These are phyloP conservation scores for Pseudococcus jackbeardsleyi DNA, from an alignment of 2,888 invertebrate species.

Conservation along the genomic window DNA sequence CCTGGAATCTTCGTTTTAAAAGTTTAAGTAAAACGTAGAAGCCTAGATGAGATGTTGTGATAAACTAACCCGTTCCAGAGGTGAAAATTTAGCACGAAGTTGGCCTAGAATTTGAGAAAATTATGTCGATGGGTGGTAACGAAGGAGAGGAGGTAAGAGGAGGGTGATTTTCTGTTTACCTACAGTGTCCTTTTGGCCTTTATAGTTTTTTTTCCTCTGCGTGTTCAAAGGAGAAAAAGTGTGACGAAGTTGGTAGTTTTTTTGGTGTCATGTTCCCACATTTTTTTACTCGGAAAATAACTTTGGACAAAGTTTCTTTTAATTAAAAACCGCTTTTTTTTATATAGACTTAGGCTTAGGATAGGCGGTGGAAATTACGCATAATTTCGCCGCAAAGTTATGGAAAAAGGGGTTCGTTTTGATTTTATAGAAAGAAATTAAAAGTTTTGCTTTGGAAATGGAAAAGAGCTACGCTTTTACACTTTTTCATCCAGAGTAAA, in stretches of 20 bases:
- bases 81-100: neutral
- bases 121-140: neutral
- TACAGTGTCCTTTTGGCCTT: conserved; percentile 12
- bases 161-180: neutral
- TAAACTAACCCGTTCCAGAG: neutral
- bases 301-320: neutral
- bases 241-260: neutral
- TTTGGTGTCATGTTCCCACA: neutral
- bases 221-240: neutral
- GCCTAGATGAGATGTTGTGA: neutral
- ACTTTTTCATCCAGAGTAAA: no score
- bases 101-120: neutral
- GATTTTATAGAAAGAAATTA: no score
- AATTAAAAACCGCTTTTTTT: neutral
- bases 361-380: no score
- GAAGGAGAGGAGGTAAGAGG: no score
- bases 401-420: no score
- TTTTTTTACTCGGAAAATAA: neutral
- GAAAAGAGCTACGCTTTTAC: no score
- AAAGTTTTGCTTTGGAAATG: no score
- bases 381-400: no score
- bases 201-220: neutral
- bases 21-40: neutral
- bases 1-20: neutral
- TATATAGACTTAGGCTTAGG: no score